A percentile compares a stretch with the other conserved stretches of the same genome.
Conservation (phyloP, 2,113 vertebrate species). For the Toxostoma redivivum region DNA sequence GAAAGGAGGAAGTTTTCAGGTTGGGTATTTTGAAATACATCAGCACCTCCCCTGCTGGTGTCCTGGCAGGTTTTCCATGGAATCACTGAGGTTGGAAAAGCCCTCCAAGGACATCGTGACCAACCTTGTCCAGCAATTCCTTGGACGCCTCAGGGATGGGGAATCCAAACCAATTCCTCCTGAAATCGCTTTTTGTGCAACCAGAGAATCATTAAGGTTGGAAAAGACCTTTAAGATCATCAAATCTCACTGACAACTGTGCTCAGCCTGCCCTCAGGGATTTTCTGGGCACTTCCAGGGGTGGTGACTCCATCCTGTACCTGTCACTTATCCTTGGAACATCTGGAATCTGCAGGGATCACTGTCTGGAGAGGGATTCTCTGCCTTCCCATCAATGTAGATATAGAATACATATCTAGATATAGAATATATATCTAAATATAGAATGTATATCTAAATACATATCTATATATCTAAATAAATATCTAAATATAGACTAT, state of each 20-base stretch:
- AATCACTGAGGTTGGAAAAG: background rate
- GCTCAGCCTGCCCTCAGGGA: background rate
- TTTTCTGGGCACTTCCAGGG: background rate
- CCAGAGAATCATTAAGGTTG: background rate
- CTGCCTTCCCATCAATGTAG: background rate
- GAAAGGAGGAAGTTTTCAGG: background rate
- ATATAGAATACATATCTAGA: no score
- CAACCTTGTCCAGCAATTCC: background rate
- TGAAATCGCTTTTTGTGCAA: rapidly evolving
- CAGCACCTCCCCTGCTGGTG: background rate
- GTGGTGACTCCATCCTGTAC: background rate
- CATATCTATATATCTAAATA: no score
- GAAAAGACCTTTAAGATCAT: background rate
- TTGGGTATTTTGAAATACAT: background rate
- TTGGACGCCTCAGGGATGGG: background rate
- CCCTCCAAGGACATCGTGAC: background rate
- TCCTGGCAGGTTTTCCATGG: background rate
- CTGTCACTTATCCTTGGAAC: background rate
- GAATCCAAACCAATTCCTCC: background rate
- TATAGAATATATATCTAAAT: no score
- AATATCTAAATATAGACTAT: no score
- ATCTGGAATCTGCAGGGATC: background rate
- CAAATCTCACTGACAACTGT: rapidly evolving
- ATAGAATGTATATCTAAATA: no score
- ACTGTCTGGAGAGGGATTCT: rapidly evolving